Conservation (phyloP, 2,113 vertebrate genomes). For the Ptyas mucosa region DNA sequence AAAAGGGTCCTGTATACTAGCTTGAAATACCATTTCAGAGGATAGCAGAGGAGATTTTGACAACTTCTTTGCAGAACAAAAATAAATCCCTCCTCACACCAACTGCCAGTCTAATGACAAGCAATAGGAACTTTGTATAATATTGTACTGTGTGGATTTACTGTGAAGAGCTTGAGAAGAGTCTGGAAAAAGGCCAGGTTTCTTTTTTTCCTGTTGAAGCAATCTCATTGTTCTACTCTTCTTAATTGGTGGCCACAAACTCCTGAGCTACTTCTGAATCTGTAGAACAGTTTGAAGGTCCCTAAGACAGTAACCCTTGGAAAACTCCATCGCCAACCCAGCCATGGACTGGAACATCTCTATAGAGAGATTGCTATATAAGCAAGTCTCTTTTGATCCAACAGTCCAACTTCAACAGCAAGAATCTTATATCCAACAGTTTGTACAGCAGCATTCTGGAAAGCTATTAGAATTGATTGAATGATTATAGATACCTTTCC, state of each 20-base stretch:
- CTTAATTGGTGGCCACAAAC: background rate
- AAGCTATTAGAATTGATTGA: background rate
- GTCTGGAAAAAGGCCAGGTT: background rate
- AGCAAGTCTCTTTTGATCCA: background rate
- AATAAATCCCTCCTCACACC: background rate
- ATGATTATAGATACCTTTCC: background rate
- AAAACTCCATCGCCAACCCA: background rate
- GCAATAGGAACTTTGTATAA: background rate
- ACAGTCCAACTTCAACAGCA: background rate
- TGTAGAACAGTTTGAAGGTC: background rate
- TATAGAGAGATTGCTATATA: background rate
- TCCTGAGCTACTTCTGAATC: background rate
- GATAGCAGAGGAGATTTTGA: conserved; percentile 1
- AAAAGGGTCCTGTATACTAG: conserved; percentile 3
- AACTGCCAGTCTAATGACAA: background rate
- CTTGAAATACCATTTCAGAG: conserved; percentile 22
- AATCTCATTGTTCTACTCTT: background rate
- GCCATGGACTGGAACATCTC: background rate
- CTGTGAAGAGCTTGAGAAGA: background rate
- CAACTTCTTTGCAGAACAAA: background rate
- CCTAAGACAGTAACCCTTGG: background rate
- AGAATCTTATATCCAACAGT: background rate
- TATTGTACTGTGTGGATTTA: background rate
- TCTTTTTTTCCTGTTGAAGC: background rate
- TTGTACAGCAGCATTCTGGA: background rate